A percentile compares a stretch with the other conserved stretches of the same genome.
These are phyloP conservation scores for Oenanthe melanoleuca DNA, from an alignment of 2,113 vertebrate species.

Conservation along the genomic window DNA sequence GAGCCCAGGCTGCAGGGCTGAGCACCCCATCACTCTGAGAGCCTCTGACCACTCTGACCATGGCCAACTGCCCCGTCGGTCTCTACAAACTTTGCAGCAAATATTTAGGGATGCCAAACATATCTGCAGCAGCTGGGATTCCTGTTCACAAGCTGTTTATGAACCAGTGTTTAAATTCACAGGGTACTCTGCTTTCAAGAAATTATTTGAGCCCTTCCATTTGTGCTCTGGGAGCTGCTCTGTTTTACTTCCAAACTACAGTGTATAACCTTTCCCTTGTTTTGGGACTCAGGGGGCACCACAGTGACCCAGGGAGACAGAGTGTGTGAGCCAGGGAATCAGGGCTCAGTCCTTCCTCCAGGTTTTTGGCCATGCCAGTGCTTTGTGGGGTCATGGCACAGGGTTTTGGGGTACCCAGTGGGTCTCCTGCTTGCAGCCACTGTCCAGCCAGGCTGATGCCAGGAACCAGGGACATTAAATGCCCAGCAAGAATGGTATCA, in stretches of 20 bases:
- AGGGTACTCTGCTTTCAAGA: neutral
- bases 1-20: neutral
- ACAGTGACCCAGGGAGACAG: neutral
- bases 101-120: conserved; percentile 37
- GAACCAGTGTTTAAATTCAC: conserved; percentile 20
- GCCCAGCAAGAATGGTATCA: fast-evolving
- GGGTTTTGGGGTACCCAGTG: neutral
- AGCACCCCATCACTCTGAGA: fast-evolving
- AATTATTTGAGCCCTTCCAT: neutral
- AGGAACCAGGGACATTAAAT: neutral
- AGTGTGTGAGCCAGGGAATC: neutral
- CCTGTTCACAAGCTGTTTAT: neutral
- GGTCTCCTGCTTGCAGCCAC: neutral
- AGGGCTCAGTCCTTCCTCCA: neutral
- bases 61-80: fast-evolving
- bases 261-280: neutral
- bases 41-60: fast-evolving
- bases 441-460: neutral
- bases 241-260: neutral
- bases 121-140: neutral
- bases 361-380: neutral
- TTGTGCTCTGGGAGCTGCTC: neutral
- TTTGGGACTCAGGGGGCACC: neutral
- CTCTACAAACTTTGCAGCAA: conserved; percentile 41
- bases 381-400: neutral